A percentile compares a stretch with the other conserved stretches of the same genome.
Evolutionary conservation across 2,113 vertebrate genomes (phyloP).

Genomic region (Petaurus breviceps): DNA sequence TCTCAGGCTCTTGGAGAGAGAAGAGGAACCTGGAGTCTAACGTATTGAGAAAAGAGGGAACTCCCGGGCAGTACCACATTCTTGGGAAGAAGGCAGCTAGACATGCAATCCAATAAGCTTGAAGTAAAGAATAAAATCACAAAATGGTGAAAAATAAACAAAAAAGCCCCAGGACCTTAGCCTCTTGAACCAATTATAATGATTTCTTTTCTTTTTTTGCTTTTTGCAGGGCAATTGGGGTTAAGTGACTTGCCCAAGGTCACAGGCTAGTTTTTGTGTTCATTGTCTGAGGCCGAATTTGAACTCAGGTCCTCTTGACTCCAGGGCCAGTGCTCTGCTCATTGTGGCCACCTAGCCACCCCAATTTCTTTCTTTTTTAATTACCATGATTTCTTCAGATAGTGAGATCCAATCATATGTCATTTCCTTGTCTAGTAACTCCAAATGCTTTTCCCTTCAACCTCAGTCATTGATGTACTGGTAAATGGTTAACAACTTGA

Average conservation of each 20-base stretch:
- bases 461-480: neutral
- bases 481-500: neutral
- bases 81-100: neutral
- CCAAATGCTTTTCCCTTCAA: neutral
- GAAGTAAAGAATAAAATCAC: neutral
- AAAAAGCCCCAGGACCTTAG: neutral
- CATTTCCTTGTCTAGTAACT: neutral
- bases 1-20: neutral
- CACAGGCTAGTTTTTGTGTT: too few species aligned
- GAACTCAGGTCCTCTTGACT: too few species aligned
- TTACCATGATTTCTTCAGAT: neutral
- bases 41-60: neutral
- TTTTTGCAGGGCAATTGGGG: too few species aligned
- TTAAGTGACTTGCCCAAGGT: too few species aligned
- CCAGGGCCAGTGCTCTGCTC: too few species aligned
- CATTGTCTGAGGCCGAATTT: too few species aligned
- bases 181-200: neutral
- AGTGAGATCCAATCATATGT: neutral
- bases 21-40: neutral
- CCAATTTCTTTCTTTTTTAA: neutral
- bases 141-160: neutral
- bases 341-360: too few species aligned
- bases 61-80: neutral
- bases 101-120: neutral
- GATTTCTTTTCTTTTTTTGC: neutral